Evolutionary conservation across 2,797 vertebrate genomes (phyloP).

Genomic region (Sitta carolinensis): DNA sequence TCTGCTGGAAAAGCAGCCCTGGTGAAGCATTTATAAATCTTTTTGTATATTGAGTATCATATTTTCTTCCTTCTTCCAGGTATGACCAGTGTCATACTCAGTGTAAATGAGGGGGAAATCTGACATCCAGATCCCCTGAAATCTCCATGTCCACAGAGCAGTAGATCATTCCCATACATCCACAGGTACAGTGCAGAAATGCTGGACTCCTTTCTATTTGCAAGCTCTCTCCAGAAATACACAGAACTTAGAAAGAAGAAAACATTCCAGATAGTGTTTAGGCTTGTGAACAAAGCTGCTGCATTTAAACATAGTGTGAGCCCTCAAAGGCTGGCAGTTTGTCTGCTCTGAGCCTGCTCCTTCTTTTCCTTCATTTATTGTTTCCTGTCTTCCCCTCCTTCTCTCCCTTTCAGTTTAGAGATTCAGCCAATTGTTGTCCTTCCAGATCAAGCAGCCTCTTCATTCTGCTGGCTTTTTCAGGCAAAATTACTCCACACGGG

Average conservation of each 20-base stretch:
- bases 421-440: constrained; percentile 8
- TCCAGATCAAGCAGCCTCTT: constrained; percentile 7
- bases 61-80: neutral
- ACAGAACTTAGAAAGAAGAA: neutral
- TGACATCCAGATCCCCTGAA: neutral
- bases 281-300: neutral
- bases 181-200: neutral
- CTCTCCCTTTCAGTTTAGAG: neutral
- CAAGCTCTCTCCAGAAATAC: neutral
- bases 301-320: neutral
- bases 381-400: neutral
- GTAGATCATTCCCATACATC: neutral
- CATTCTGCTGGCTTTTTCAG: neutral
- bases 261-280: neutral
- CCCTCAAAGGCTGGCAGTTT: neutral
- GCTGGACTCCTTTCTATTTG: neutral
- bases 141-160: neutral
- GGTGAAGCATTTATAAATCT: neutral
- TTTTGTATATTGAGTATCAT: neutral
- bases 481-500: constrained; percentile 20
- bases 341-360: neutral
- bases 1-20: neutral
- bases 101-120: neutral
- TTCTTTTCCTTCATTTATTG: neutral
- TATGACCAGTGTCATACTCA: no score